Conservation (phyloP, 2,113 vertebrate species). For the Indicator indicator region DNA sequence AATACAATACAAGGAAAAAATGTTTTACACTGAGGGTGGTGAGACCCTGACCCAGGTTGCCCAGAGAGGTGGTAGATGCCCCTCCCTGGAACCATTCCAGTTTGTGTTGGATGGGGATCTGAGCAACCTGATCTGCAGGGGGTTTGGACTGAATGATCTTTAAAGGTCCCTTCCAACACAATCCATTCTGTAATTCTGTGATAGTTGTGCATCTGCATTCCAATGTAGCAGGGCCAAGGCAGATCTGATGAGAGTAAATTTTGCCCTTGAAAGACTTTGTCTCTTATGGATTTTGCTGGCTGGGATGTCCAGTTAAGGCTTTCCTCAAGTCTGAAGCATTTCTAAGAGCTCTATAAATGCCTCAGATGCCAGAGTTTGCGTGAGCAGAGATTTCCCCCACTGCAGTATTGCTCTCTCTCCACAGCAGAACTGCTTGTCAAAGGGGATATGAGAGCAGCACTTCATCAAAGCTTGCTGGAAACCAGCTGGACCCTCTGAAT, state of each 20-base stretch:
- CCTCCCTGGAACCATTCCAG: not conserved
- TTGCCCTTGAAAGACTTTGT: not conserved
- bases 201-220: not conserved
- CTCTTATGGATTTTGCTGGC: not conserved
- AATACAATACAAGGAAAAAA: not conserved
- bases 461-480: not conserved
- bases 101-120: not conserved
- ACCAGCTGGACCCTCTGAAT: not conserved
- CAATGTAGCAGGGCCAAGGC: not conserved
- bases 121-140: not conserved
- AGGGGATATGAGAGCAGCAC: not conserved
- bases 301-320: not conserved
- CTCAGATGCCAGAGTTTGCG: rapidly evolving
- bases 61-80: not conserved
- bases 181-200: not conserved
- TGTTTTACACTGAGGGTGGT: not conserved
- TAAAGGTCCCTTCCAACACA: not conserved
- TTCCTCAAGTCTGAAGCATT: not conserved
- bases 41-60: not conserved
- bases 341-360: not conserved
- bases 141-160: not conserved
- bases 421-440: not conserved
- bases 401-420: not conserved
- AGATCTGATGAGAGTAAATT: not conserved
- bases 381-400: not conserved